Percentiles rank a stretch among this genome's conserved stretches.
Conservation (phyloP, 2,113 vertebrate genomes). For the Dinomys branickii region DNA sequence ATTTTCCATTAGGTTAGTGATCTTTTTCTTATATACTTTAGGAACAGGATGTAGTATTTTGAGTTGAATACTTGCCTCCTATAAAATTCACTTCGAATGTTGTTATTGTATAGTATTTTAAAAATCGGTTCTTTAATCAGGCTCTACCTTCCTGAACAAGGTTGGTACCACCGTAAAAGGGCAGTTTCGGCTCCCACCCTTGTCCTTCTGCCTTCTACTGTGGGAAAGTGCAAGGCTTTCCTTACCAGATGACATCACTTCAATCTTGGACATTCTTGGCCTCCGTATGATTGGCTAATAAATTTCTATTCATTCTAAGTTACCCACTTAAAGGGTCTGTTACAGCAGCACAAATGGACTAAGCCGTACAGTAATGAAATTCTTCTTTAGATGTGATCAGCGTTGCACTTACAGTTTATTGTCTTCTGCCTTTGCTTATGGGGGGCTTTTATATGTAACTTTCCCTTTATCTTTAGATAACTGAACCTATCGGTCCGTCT, state of each 20-base stretch:
- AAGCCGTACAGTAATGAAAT: background rate
- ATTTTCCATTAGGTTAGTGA: background rate
- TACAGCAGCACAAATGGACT: background rate
- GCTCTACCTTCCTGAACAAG: background rate
- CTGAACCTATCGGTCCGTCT: background rate
- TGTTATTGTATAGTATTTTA: background rate
- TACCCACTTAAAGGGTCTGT: background rate
- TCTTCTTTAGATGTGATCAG: background rate
- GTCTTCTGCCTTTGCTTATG: background rate
- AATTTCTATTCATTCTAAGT: background rate
- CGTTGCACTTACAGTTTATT: background rate
- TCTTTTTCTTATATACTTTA: background rate
- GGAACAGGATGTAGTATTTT: background rate
- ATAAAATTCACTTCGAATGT: background rate
- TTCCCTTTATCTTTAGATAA: background rate
- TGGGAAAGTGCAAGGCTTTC: background rate
- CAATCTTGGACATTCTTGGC: background rate
- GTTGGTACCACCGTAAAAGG: background rate
- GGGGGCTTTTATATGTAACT: background rate
- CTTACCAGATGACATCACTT: background rate
- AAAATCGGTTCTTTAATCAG: background rate
- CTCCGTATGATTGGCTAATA: background rate
- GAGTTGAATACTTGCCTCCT: background rate
- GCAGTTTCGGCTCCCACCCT: background rate
- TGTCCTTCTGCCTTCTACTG: background rate